phyloP scores from a whole-genome alignment of 2,113 vertebrate species.

The Rhinolophus sinicus region DNA sequence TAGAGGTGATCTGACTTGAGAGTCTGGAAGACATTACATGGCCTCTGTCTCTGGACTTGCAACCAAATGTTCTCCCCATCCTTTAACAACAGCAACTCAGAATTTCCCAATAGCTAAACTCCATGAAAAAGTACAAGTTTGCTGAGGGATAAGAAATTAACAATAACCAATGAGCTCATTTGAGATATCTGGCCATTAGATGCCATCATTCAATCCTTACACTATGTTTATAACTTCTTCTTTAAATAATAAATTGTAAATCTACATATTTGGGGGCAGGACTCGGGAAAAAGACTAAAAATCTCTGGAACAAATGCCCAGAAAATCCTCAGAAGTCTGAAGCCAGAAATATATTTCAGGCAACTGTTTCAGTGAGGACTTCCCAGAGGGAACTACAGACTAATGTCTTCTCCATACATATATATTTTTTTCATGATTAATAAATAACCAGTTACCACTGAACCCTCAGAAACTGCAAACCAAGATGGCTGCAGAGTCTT shows the following conservation, averaged over 20 bases:
- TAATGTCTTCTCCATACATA: neutral
- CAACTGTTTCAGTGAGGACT: constrained; percentile 12
- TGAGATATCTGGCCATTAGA: constrained; percentile 15
- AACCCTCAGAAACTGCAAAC: neutral
- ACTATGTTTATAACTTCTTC: constrained; percentile 19
- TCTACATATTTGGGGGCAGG: neutral
- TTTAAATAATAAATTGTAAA: constrained; percentile 31
- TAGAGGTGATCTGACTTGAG: constrained; percentile 8
- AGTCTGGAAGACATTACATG: constrained; percentile 53
- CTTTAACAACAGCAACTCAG: constrained; percentile 65
- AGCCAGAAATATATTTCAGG: constrained; percentile 61
- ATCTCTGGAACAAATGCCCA: constrained; percentile 46
- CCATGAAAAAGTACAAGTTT: neutral
- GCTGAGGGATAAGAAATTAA: neutral
- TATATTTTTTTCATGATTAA: constrained; percentile 51
- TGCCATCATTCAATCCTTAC: neutral
- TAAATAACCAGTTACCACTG: constrained; percentile 4
- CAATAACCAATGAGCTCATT: constrained; percentile 28
- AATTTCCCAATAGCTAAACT: constrained; percentile 69
- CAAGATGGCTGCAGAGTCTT: neutral
- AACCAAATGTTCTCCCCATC: constrained; percentile 71
- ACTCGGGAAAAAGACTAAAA: constrained; percentile 41
- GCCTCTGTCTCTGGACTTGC: constrained; percentile 35
- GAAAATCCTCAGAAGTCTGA: constrained; percentile 45
- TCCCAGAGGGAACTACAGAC: constrained; percentile 4